Evolutionary conservation across 2,888 invertebrate species (phyloP), one percentile per base, ranked within the genome.

Genomic region (Tiliacea aurago): DNA sequence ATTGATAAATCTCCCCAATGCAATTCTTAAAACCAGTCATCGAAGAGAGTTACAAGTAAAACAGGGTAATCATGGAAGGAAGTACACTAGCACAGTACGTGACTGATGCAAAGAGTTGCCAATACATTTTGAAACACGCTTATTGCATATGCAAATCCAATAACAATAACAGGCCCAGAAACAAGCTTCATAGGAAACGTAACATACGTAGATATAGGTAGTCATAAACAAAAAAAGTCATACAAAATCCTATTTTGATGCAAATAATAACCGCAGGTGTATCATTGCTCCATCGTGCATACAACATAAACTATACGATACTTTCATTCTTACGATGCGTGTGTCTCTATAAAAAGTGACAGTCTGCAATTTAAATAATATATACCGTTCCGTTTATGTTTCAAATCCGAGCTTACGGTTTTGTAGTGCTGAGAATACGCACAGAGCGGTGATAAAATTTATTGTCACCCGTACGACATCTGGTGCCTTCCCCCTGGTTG

Each of bases 401-500:
- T 93, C 92, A 94, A 94, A 95, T 94, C 93, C 92, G 81, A 91
- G 92, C 93, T 93, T 92, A 93, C 90, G 94, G 93, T 93, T 90
- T 91, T 93, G 94, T 94, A 94, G 94, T 93, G 93, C 85, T 86
- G 91, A 91, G 92, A 92, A 92, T 94, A 94, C 95, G 94, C 94
- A 93, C 92, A 91, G 93, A 93, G 92, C 92, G 93, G 92, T 94
- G 94, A 95, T 95, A 95, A 95, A 96, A 95, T 96, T 95, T 96
- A 96, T 95, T 95, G 95, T 95, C 96, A 94, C 95, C 93, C 93
- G 89, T 88, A 91, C 93, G 93, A 94, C 96, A 96, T 96, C 96
- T 96, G 95, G 94, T 95, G 93, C 94, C 93, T 89, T 93, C 94
- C 93, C 91, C 88, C 86, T 85, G 68, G 68, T 62, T 69, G 78